Percentiles rank a stretch among this genome's conserved stretches.
phyloP scores from a whole-genome alignment of 1,140 invertebrate species.

The Harpegnathos saltator region DNA sequence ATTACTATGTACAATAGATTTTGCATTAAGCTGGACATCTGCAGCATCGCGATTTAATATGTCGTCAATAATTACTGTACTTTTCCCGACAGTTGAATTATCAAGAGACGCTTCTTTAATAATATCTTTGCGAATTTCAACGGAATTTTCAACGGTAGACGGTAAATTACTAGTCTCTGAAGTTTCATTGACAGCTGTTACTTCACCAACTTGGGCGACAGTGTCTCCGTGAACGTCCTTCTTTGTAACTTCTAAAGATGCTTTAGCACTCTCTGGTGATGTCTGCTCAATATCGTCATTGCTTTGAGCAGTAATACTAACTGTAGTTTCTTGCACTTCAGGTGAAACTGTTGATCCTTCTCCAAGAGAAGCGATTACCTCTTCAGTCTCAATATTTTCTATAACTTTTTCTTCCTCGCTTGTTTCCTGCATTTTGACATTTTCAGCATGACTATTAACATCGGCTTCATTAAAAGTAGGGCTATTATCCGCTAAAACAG shows the following conservation, averaged over 20 bases:
- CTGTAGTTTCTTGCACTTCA: neutral
- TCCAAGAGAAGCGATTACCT: neutral
- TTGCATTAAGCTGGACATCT: constrained; percentile 32
- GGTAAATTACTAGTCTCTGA: neutral
- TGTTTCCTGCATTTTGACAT: constrained; percentile 19
- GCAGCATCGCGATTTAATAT: neutral
- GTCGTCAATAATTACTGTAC: constrained; percentile 1
- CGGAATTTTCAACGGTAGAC: neutral
- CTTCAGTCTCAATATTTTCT: neutral
- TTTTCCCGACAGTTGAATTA: neutral
- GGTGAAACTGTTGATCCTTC: neutral
- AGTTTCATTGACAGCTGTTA: constrained; percentile 1
- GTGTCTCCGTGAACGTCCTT: constrained; percentile 16
- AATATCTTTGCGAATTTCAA: neutral
- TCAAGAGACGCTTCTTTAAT: neutral
- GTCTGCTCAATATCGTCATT: neutral
- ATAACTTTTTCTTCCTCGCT: neutral
- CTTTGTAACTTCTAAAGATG: neutral
- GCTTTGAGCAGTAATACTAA: neutral
- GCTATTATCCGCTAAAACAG: neutral
- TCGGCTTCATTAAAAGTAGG: neutral
- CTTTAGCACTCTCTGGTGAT: neutral
- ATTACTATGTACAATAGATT: constrained; percentile 59
- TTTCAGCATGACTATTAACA: neutral
- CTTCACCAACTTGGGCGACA: constrained; percentile 31